phyloP scores from a whole-genome alignment of 2,888 invertebrate species.

The Erebia palarica region DNA sequence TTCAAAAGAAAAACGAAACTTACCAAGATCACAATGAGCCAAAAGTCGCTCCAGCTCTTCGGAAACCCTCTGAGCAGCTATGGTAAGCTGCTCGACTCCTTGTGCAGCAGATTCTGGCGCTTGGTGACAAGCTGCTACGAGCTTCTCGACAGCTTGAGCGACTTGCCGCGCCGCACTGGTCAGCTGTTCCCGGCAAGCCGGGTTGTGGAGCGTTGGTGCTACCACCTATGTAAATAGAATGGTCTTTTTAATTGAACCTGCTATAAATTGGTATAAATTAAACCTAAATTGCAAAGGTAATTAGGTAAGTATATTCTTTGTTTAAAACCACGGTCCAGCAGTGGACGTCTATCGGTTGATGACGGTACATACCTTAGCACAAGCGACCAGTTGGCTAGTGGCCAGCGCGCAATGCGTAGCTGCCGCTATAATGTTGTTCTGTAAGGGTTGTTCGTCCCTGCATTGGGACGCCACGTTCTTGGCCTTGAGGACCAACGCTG shows the following conservation, averaged over 20 bases:
- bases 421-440: constrained; percentile 95
- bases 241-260: too few relatives aligned
- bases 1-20: constrained; percentile 25
- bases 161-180: constrained; percentile 96
- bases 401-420: constrained; percentile 98
- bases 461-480: constrained; percentile 97
- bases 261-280: too few relatives aligned
- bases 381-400: constrained; percentile 98
- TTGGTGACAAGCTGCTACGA: constrained; percentile 88
- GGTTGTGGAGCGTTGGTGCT: constrained; percentile 91
- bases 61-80: constrained; percentile 94
- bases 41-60: constrained; percentile 94
- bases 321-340: too few relatives aligned
- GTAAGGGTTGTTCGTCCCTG: constrained; percentile 89
- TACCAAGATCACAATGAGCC: constrained; percentile 91
- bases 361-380: constrained; percentile 88
- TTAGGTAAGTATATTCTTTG: too few relatives aligned
- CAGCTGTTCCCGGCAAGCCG: constrained; percentile 94
- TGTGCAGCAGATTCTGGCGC: constrained; percentile 82
- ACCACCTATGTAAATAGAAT: constrained; percentile 80
- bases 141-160: constrained; percentile 93
- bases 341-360: too few relatives aligned
- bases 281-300: too few relatives aligned
- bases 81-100: constrained; percentile 88
- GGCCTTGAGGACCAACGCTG: constrained; percentile 96